Conservation (phyloP, 2,888 invertebrate genomes). For the Caenorhabditis virilis region DNA sequence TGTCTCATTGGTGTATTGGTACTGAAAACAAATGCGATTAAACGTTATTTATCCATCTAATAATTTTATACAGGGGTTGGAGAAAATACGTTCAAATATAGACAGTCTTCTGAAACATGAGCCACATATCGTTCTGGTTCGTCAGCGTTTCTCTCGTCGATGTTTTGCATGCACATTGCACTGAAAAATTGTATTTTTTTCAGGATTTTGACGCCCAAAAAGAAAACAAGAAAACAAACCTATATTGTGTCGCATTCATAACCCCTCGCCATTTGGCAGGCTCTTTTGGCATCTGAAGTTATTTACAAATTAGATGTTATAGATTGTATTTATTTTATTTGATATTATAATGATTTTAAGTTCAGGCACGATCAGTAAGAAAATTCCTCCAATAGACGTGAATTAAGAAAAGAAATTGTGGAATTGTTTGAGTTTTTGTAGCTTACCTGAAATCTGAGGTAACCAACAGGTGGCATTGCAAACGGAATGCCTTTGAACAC, state of each 20-base stretch:
- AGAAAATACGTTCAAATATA: conserved; percentile 89
- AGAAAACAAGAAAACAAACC: conserved; percentile 22
- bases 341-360: no score
- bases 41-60: not conserved
- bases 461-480: conserved; percentile 68
- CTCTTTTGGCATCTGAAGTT: conserved; percentile 60
- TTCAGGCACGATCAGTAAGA: no score
- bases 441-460: conserved; percentile 66
- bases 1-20: conserved; percentile 67
- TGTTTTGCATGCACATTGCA: conserved; percentile 58
- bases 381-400: no score
- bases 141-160: conserved; percentile 42
- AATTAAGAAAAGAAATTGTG: not conserved
- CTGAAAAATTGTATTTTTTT: conserved; percentile 13
- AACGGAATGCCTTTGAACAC: conserved; percentile 69
- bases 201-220: not conserved
- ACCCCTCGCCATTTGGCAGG: conserved; percentile 68
- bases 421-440: not conserved
- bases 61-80: conserved; percentile 74
- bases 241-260: conserved; percentile 68
- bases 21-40: conserved; percentile 32
- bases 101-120: conserved; percentile 80
- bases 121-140: conserved; percentile 54
- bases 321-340: no score
- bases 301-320: no score